These are phyloP conservation scores for Microcebus ravelobensis DNA, from an alignment of 2,113 vertebrate species.

Conservation along the genomic window DNA sequence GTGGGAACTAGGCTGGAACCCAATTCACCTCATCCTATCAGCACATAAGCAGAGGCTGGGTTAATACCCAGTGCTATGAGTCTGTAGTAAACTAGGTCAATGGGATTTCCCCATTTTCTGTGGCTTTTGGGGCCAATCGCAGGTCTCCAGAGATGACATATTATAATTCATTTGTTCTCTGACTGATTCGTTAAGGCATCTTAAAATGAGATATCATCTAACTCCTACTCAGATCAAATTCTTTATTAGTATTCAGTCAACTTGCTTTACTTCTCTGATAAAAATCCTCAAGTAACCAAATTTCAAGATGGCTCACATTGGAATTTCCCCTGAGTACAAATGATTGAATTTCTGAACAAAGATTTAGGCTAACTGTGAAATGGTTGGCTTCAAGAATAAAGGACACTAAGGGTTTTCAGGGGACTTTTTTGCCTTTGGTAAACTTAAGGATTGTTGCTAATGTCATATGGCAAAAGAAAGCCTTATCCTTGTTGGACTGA, in stretches of 20 bases:
- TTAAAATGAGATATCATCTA: conserved; percentile 51
- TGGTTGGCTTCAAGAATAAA: not conserved
- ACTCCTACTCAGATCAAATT: conserved; percentile 49
- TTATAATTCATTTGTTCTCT: not conserved
- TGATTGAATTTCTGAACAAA: conserved; percentile 14
- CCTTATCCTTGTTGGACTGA: not conserved
- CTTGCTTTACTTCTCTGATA: conserved; percentile 34
- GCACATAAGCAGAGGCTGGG: not conserved
- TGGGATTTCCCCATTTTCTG: conserved; percentile 43
- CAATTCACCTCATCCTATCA: conserved; percentile 50
- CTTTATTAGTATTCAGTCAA: not conserved
- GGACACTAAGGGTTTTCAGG: not conserved
- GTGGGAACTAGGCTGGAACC: conserved; percentile 68
- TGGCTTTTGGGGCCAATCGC: not conserved
- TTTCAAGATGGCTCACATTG: not conserved
- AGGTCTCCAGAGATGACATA: not conserved
- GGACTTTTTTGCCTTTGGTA: not conserved
- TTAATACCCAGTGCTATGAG: not conserved
- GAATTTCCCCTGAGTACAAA: conserved; percentile 39
- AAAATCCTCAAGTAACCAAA: conserved; percentile 38
- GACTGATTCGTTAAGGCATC: conserved; percentile 33
- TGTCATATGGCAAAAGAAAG: not conserved
- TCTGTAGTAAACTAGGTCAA: conserved; percentile 59
- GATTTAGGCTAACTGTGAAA: not conserved
- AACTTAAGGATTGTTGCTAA: not conserved